Evolutionary conservation across 2,797 vertebrate genomes (phyloP), one percentile per base, ranked within the genome.

Genomic region (Rhincodon typus): DNA sequence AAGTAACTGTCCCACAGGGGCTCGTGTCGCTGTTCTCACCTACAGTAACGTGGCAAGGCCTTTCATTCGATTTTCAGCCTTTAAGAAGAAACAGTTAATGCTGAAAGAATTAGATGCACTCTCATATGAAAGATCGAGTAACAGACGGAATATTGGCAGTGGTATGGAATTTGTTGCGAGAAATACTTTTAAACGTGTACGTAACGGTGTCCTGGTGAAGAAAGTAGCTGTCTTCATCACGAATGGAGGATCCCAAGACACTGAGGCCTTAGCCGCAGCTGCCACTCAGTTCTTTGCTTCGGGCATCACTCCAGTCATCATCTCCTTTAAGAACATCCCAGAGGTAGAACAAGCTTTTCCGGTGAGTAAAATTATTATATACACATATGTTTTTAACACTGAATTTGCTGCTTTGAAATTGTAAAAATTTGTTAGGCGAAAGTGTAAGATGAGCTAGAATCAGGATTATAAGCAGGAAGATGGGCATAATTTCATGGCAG

Each of bases 151-250:
- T 30, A 87, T 96, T 0, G 96, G 96, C 87, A 86, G 0, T 21
- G 96, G 95, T 0, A 97, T 97, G 97, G 96, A 96, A 57, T 97
- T 97, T 0, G 23, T 97, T 50, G 94, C 97, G 57, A 96, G 96
- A 94, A 96, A 97, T 4, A 6, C 97, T 95, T 98, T 97, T 96
- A 97, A 97, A 74, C 96, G 97, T 53, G 96, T 96, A 1, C 96
- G 96, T 0, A 95, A 96, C 0, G 96, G 96, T 34, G 0, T 84
- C n/a, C 96, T 96, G 38, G 53, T 96, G 3, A 96, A 96, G 74
- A 97, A 96, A 95, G 96, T 96, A 21, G 96, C 97, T 95, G 96
- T 97, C 0, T 96, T 97, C 93, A 97, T 98, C 86, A 97, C 96
- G 62, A 46, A 95, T 0, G 96, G 96, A 0, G 96, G 74, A 1